These are phyloP conservation scores for Podarcis raffonei DNA, from an alignment of 2,113 vertebrate species.

Conservation along the genomic window DNA sequence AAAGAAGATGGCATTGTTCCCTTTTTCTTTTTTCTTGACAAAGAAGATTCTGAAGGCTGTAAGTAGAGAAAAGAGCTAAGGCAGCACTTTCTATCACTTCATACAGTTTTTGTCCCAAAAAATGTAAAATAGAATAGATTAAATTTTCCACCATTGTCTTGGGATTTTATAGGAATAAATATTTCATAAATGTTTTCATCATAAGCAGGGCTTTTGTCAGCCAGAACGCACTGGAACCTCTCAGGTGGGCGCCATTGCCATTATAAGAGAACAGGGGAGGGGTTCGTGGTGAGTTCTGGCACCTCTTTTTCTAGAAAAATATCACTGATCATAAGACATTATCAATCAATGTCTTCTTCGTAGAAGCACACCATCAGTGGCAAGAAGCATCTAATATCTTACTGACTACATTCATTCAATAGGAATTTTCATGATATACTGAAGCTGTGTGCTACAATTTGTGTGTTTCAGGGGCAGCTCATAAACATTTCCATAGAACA, in stretches of 20 bases:
- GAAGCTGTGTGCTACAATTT: conserved; percentile 39
- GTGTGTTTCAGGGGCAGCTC: conserved; percentile 47
- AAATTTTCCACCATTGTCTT: conserved; percentile 1
- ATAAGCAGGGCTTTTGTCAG: too few species aligned
- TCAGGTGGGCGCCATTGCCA: too few species aligned
- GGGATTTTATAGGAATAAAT: conserved; percentile 20
- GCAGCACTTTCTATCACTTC: neutral
- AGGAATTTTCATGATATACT: conserved; percentile 39
- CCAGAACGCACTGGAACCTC: too few species aligned
- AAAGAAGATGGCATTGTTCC: neutral
- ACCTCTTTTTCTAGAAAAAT: too few species aligned
- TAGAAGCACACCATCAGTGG: conserved; percentile 1
- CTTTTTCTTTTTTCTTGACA: neutral
- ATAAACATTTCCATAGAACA: conserved; percentile 13
- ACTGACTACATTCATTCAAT: neutral
- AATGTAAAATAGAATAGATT: conserved; percentile 11
- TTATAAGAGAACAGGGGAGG: too few species aligned
- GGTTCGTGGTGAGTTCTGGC: too few species aligned
- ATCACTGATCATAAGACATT: conserved; percentile 1
- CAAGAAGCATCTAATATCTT: conserved; percentile 20
- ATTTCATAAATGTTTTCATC: neutral
- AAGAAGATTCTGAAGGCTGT: neutral
- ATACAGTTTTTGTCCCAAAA: neutral
- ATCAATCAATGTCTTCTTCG: conserved; percentile 16
- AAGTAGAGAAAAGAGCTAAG: neutral